Evolutionary conservation across 2,888 invertebrate species (phyloP).

Genomic region (Drosophila melanosoma): DNA sequence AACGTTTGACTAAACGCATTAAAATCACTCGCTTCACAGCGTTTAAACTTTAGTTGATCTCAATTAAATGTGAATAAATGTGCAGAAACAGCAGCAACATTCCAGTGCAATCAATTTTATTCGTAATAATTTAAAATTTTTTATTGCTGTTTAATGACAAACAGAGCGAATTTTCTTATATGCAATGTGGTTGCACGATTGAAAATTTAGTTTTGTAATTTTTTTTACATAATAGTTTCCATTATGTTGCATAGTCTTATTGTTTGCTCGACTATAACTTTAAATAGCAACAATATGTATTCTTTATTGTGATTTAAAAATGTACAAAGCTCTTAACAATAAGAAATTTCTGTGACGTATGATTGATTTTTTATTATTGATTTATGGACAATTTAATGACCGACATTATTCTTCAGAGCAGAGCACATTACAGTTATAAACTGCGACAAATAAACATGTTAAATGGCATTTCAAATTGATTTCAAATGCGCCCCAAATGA

Average conservation of each 20-base stretch:
- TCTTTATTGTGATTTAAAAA: neutral
- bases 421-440: slow-evolving; percentile 15
- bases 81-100: neutral
- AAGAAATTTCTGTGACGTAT: slow-evolving; percentile 36
- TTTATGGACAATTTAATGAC: slow-evolving; percentile 30
- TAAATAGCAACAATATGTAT: slow-evolving; percentile 7
- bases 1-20: neutral
- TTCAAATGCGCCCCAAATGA: neutral
- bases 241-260: slow-evolving; percentile 6
- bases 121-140: neutral
- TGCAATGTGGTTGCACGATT: slow-evolving; percentile 3
- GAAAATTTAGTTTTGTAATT: slow-evolving; percentile 2
- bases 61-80: neutral
- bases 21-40: neutral
- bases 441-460: slow-evolving; percentile 19
- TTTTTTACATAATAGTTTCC: neutral
- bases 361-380: slow-evolving; percentile 48
- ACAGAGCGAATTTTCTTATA: neutral
- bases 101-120: neutral
- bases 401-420: neutral
- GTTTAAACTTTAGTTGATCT: neutral
- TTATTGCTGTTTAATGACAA: neutral
- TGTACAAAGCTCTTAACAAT: neutral
- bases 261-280: neutral
- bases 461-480: slow-evolving; percentile 22